These are phyloP conservation scores for Hylaeus volcanicus DNA, from an alignment of 1,140 invertebrate genomes.

Conservation along the genomic window DNA sequence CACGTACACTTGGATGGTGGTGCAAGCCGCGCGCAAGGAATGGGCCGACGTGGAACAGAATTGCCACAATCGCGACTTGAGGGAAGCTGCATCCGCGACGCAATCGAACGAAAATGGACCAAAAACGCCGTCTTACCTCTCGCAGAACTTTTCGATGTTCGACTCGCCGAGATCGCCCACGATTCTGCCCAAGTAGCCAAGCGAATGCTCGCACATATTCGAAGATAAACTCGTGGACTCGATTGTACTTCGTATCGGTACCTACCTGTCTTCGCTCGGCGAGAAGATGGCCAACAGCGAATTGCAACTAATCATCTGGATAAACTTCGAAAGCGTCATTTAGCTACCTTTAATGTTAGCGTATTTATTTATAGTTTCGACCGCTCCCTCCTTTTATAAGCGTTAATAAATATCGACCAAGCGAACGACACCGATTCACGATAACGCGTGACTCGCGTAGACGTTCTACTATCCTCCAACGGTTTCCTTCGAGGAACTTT, in stretches of 20 bases:
- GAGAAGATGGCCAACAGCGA: background rate
- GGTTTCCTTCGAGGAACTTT: background rate
- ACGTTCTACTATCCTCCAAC: background rate
- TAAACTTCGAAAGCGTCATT: background rate
- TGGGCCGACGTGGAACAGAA: conserved; percentile 43
- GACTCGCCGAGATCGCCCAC: conserved; percentile 50
- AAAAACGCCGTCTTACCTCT: conserved; percentile 75
- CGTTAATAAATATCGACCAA: background rate
- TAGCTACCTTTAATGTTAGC: background rate
- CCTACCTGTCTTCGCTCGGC: background rate
- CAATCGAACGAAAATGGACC: conserved; percentile 51
- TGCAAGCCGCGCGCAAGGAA: conserved; percentile 69
- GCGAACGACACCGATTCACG: background rate
- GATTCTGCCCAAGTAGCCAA: conserved; percentile 37
- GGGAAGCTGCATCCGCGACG: background rate
- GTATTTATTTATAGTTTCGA: conserved; percentile 18
- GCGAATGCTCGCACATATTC: background rate
- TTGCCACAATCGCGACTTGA: background rate
- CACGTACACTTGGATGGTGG: conserved; percentile 74
- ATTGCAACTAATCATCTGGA: conserved; percentile 3
- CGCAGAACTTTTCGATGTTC: conserved; percentile 63
- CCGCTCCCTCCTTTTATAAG: background rate
- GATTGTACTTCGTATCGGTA: background rate
- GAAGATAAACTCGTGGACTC: background rate
- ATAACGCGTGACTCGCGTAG: background rate